These are phyloP conservation scores for Pavo muticus DNA, from an alignment of 2,113 vertebrate genomes.

Conservation along the genomic window DNA sequence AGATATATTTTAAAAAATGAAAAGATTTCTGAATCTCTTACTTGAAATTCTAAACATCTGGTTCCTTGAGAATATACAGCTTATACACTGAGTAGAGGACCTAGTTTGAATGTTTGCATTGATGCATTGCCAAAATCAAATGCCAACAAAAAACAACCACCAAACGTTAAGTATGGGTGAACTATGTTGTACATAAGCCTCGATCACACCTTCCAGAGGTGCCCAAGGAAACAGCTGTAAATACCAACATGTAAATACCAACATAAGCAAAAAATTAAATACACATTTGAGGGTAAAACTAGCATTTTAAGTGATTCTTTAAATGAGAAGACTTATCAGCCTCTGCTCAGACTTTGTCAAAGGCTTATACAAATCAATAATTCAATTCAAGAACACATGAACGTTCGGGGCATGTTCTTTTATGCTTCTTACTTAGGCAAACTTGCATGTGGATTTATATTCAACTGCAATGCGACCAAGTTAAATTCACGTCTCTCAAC, in stretches of 20 bases:
- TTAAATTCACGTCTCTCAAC: neutral
- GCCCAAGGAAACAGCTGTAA: neutral
- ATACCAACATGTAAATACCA: neutral
- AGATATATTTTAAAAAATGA: neutral
- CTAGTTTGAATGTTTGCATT: neutral
- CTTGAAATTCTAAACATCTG: neutral
- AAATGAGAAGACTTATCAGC: neutral
- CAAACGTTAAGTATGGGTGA: neutral
- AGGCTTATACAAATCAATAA: conserved; percentile 14
- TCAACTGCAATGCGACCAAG: neutral
- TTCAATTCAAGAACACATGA: neutral
- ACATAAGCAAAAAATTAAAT: neutral
- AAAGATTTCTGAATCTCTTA: neutral
- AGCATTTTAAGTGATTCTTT: neutral
- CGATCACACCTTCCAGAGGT: neutral
- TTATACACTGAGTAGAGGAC: neutral
- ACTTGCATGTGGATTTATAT: neutral
- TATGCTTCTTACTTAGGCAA: neutral
- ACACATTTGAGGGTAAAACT: neutral
- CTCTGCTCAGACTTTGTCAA: neutral
- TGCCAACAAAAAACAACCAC: neutral
- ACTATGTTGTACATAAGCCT: neutral
- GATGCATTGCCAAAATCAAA: neutral
- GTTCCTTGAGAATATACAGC: neutral
- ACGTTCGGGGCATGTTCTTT: neutral